phyloP scores from a whole-genome alignment of 2,113 vertebrate genomes.

The human (Homo sapiens) region DNA sequence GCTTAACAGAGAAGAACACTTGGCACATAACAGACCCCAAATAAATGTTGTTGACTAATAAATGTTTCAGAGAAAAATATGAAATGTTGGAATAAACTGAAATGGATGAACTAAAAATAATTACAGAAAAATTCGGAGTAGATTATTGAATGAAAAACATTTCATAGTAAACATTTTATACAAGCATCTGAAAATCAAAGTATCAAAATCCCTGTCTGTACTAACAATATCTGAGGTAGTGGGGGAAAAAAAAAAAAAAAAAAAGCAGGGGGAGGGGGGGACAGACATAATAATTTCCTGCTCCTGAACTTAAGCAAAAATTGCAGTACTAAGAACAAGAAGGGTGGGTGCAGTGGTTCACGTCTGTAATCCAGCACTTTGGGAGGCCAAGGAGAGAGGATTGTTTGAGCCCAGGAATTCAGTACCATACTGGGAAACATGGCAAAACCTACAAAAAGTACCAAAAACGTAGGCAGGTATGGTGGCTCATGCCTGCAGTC shows the following conservation, averaged over 20 bases:
- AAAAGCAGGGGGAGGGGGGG: background rate
- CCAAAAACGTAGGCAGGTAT: too few relatives aligned
- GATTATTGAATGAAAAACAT: background rate
- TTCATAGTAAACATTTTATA: background rate
- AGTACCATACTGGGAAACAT: too few relatives aligned
- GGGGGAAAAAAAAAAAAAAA: background rate
- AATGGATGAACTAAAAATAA: slow-evolving; percentile 11
- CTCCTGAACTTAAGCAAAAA: slow-evolving; percentile 22
- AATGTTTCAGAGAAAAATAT: slow-evolving; percentile 26
- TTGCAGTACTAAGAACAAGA: background rate
- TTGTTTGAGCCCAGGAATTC: too few relatives aligned
- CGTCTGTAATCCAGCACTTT: too few relatives aligned
- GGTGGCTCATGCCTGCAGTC: too few relatives aligned
- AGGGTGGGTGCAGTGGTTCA: background rate
- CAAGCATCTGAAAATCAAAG: slow-evolving; percentile 33
- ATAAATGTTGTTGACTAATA: background rate
- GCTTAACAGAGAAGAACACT: background rate
- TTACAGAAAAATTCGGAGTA: background rate
- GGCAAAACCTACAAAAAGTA: too few relatives aligned
- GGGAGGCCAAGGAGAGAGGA: too few relatives aligned
- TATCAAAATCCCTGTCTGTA: background rate
- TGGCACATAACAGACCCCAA: background rate
- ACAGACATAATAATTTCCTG: background rate
- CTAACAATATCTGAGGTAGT: background rate
- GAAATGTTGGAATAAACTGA: background rate